These are phyloP conservation scores for Drosophila leontia DNA, from an alignment of 1,140 invertebrate species.

Conservation along the genomic window DNA sequence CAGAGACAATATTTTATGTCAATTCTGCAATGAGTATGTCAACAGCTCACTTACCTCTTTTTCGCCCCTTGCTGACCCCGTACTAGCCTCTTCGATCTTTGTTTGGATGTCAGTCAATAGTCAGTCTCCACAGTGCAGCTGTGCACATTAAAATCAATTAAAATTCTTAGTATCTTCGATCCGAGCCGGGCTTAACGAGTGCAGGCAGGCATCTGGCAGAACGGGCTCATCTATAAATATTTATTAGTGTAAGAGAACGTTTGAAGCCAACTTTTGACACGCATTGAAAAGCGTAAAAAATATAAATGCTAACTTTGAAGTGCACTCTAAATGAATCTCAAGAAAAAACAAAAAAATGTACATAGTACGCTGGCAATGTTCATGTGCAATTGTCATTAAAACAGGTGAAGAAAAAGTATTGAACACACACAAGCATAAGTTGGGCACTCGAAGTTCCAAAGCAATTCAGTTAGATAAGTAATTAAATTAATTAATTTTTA, in stretches of 20 bases:
- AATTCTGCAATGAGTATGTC: constrained; percentile 67
- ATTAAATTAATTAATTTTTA: constrained; percentile 79
- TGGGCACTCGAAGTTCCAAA: constrained; percentile 42
- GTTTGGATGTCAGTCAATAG: constrained; percentile 49
- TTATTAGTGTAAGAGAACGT: constrained; percentile 63
- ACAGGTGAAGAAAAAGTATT: constrained; percentile 42
- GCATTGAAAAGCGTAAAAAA: constrained; percentile 46
- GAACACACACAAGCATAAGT: constrained; percentile 40
- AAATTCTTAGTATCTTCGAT: constrained; percentile 79
- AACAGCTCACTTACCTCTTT: constrained; percentile 63
- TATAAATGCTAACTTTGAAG: constrained; percentile 53
- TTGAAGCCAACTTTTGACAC: constrained; percentile 45
- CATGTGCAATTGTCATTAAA: constrained; percentile 63
- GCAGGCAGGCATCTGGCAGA: constrained; percentile 50
- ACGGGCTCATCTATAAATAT: constrained; percentile 72
- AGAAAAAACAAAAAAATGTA: constrained; percentile 32
- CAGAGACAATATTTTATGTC: constrained; percentile 72
- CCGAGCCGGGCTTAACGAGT: constrained; percentile 63
- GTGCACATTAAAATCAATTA: constrained; percentile 81
- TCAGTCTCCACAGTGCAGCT: constrained; percentile 68
- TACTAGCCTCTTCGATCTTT: constrained; percentile 28
- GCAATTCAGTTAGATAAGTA: constrained; percentile 71
- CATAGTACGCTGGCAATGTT: constrained; percentile 3
- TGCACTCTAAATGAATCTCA: constrained; percentile 52
- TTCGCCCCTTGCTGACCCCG: constrained; percentile 6